Base-by-base conservation (phyloP, 1,140 invertebrate genomes). In the Himalopsyche phryganea region DNA sequence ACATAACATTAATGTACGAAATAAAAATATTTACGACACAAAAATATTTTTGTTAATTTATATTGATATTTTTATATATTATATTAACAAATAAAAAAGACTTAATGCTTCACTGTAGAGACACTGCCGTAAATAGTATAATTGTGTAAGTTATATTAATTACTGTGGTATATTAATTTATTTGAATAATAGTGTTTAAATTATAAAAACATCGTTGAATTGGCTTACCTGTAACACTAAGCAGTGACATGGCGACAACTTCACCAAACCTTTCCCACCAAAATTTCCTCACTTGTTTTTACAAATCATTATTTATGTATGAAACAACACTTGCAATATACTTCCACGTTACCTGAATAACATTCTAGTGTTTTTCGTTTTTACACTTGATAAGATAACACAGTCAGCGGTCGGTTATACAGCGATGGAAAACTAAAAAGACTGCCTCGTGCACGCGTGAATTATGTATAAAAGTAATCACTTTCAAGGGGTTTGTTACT, bases 191-290 rank as follows among this genome's bases (percentile, higher is more conserved):
- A n/a, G n/a, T n/a, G n/a, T n/a, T n/a, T n/a, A n/a, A n/a, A n/a
- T n/a, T n/a, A 28, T 28, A 28, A 28, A 28, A 28, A 28, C 9
- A 28, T 28, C 9, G 23, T 28, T 28, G 9, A 5, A 58, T 7
- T 58, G 40, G 33, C 61, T 63, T 67, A 76, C 76, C 76, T 76
- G 76, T 78, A 68, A 78, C 76, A 73, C 76, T 78, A 68, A 78
- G 76, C 69, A 78, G 74, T 68, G 75, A 78, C 75, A 78, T 78
- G 74, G 64, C 74, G 75, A 48, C 57, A 63, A 58, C 55, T 45
- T 51, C 13, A 51, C 50, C 41, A 38, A 28, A 54, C 44, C 19
- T 48, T 50, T 53, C 45, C 60, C 54, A 58, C 54, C 50, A 57
- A 50, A 57, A 57, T 49, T 32, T 42, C 47, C 17, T 32, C 48